A percentile compares a stretch with the other conserved stretches of the same genome.
phyloP scores from a whole-genome alignment of 2,797 vertebrate genomes.

The Phalloptychus januarius region DNA sequence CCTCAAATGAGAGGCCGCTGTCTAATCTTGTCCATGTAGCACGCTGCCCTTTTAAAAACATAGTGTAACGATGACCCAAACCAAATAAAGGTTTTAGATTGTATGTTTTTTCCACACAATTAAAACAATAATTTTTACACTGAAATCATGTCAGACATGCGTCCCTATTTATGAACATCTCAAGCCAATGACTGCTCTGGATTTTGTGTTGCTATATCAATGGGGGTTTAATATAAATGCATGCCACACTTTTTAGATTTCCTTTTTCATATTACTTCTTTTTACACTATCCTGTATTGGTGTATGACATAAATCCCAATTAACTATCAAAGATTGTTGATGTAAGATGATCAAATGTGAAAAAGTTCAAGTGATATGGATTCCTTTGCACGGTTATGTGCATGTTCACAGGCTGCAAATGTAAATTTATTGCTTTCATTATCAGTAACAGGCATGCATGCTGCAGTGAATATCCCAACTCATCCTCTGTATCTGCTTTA shows the following conservation, averaged over 20 bases:
- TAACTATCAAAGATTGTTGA: not conserved
- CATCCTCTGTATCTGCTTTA: conserved; percentile 55
- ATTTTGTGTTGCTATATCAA: not conserved
- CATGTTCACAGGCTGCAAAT: conserved; percentile 6
- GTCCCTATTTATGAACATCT: not conserved
- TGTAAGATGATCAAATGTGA: not conserved
- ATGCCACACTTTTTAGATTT: not conserved
- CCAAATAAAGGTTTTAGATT: not conserved
- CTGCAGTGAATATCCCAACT: conserved; percentile 37
- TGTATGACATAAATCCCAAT: not conserved
- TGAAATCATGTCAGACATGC: not conserved
- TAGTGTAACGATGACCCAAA: not conserved
- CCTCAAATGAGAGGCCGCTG: not conserved
- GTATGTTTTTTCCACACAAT: not conserved
- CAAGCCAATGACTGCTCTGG: not conserved
- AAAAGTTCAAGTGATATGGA: not conserved
- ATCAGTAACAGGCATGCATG: conserved; percentile 25
- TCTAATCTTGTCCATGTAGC: not conserved
- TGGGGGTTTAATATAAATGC: not conserved
- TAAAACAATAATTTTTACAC: not conserved
- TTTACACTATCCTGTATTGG: not conserved
- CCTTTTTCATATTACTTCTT: not conserved
- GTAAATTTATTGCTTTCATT: conserved; percentile 32
- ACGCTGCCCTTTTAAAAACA: not conserved
- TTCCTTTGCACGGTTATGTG: not conserved